Percentiles rank a stretch among this genome's conserved stretches.
phyloP scores from a whole-genome alignment of 2,888 invertebrate genomes.

The Rhimphoctona megacephalus region DNA sequence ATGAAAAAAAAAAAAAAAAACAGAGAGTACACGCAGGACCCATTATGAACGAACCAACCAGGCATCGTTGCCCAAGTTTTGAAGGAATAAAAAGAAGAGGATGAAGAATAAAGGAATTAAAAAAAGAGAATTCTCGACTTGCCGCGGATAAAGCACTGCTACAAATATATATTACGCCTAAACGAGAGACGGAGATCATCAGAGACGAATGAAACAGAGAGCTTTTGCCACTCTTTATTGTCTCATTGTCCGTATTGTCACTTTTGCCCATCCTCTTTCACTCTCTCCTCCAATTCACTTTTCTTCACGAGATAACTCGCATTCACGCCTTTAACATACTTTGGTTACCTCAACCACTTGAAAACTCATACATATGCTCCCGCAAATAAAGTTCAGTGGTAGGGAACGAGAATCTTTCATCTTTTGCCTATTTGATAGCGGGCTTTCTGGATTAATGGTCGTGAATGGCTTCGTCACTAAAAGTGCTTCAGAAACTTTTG shows the following conservation, averaged over 20 bases:
- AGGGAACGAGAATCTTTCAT: not conserved
- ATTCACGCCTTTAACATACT: slow-evolving; percentile 12
- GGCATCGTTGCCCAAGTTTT: slow-evolving; percentile 36
- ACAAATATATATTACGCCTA: slow-evolving; percentile 37
- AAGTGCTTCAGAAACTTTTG: not conserved
- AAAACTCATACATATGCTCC: not conserved
- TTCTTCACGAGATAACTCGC: slow-evolving; percentile 31
- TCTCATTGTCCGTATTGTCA: slow-evolving; percentile 49
- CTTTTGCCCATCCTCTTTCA: slow-evolving; percentile 31
- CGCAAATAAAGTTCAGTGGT: not conserved
- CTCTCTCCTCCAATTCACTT: slow-evolving; percentile 35
- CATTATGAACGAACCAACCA: slow-evolving; percentile 56
- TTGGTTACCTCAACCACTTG: not conserved
- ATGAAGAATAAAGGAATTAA: not conserved
- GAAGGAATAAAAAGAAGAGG: not conserved
- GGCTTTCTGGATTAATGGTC: not conserved
- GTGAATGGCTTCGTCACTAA: not conserved
- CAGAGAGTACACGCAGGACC: slow-evolving; percentile 31
- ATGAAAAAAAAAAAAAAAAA: slow-evolving; percentile 5
- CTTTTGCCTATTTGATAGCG: not conserved
- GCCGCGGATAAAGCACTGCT: slow-evolving; percentile 19
- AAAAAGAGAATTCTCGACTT: slow-evolving; percentile 28
- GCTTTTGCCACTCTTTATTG: slow-evolving; percentile 70
- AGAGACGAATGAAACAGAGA: slow-evolving; percentile 19
- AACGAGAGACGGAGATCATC: slow-evolving; percentile 23